phyloP scores from a whole-genome alignment of 2,888 invertebrate genomes.

The Pinctada fucata region DNA sequence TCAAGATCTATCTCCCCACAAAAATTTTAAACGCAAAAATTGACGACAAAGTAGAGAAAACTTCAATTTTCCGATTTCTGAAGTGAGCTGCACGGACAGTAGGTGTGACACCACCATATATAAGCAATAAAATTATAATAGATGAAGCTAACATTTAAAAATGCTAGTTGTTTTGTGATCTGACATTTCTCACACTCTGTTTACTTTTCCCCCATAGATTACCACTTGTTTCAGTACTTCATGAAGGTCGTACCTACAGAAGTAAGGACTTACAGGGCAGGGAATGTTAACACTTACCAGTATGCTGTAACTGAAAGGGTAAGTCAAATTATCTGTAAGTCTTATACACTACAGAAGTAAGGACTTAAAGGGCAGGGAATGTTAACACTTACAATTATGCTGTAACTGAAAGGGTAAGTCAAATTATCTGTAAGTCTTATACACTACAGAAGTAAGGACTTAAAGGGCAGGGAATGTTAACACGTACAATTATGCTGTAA shows the following conservation, averaged over 20 bases:
- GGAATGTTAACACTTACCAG: conserved; percentile 84
- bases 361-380: conserved; percentile 68
- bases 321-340: conserved; percentile 41
- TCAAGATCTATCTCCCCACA: too few relatives aligned
- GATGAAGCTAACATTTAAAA: too few relatives aligned
- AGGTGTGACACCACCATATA: too few relatives aligned
- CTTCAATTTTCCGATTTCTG: too few relatives aligned
- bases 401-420: conserved; percentile 85
- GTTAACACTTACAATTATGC: conserved; percentile 90
- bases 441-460: conserved; percentile 87
- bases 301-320: conserved; percentile 92
- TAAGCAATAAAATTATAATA: too few relatives aligned
- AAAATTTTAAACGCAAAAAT: too few relatives aligned
- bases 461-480: conserved; percentile 67
- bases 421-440: background rate
- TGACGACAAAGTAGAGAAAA: too few relatives aligned
- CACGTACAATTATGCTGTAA: conserved; percentile 95
- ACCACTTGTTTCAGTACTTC: conserved; percentile 93
- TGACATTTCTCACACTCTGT: too few relatives aligned
- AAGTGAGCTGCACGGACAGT: too few relatives aligned
- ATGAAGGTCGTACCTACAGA: conserved; percentile 97
- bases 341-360: conserved; percentile 86
- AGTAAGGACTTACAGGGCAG: conserved; percentile 79
- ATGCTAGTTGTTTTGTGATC: too few relatives aligned
- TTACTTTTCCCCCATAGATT: conserved; percentile 78